Evolutionary conservation across 1,140 invertebrate genomes (phyloP).

Genomic region (Hyposmocoma kahamanoa): DNA sequence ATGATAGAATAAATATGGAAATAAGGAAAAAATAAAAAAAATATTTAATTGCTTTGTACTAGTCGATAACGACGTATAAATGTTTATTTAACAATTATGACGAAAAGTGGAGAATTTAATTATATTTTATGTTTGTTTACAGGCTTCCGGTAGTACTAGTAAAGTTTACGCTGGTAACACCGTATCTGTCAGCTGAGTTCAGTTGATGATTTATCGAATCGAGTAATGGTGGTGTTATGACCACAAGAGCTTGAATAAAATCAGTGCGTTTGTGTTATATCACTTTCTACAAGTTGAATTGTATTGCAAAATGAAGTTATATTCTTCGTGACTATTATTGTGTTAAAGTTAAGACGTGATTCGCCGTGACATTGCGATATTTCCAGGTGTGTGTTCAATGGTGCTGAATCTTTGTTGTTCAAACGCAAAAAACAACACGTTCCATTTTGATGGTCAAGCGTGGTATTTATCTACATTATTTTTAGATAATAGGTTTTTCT

Average conservation of each 20-base stretch:
- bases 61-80: too few species aligned
- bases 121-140: too few species aligned
- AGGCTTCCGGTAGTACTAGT: too few species aligned
- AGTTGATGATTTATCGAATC: conserved; percentile 32
- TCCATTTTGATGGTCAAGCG: conserved; percentile 21
- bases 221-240: conserved; percentile 52
- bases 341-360: conserved; percentile 5
- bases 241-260: conserved; percentile 17
- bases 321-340: conserved; percentile 2
- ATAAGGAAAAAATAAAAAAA: too few species aligned
- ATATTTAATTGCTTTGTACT: too few species aligned
- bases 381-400: not conserved
- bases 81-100: too few species aligned
- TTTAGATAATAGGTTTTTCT: too few species aligned
- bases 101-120: too few species aligned
- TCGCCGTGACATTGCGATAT: conserved; percentile 9
- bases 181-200: conserved; percentile 43
- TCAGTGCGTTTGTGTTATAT: conserved; percentile 15
- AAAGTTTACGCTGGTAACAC: conserved; percentile 17
- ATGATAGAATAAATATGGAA: too few species aligned
- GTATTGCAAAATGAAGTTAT: conserved; percentile 15
- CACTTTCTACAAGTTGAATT: conserved; percentile 9
- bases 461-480: conserved; percentile 8
- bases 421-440: conserved; percentile 47
- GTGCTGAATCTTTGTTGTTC: conserved; percentile 43